These are phyloP conservation scores for Solenodon paradoxus DNA, from an alignment of 2,113 vertebrate species.

Conservation along the genomic window DNA sequence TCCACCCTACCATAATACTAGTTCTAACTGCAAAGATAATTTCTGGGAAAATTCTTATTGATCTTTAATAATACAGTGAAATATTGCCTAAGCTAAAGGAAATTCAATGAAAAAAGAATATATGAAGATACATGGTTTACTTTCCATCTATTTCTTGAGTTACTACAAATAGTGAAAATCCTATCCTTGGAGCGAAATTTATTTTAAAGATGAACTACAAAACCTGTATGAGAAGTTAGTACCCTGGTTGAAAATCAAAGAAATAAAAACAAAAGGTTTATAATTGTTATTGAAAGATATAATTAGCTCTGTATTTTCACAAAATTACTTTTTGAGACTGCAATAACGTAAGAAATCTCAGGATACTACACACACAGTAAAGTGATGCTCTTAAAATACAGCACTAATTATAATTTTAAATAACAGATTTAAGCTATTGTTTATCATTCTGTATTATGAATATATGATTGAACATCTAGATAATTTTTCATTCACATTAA, in stretches of 20 bases:
- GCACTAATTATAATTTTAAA: constrained; percentile 47
- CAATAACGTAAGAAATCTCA: constrained; percentile 58
- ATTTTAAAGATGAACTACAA: constrained; percentile 24
- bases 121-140: background rate
- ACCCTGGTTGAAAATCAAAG: background rate
- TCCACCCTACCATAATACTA: background rate
- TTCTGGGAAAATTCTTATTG: background rate
- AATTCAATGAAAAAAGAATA: background rate
- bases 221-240: constrained; percentile 21
- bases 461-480: constrained; percentile 5
- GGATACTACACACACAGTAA: constrained; percentile 41
- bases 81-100: background rate
- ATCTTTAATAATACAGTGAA: too few relatives aligned
- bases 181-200: background rate
- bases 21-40: background rate
- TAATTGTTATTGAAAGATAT: constrained; percentile 49
- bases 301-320: constrained; percentile 63
- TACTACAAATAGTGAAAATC: constrained; percentile 39
- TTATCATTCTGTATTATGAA: constrained; percentile 11
- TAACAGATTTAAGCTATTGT: constrained; percentile 38
- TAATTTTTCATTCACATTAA: constrained; percentile 39
- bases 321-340: constrained; percentile 51
- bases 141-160: background rate
- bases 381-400: constrained; percentile 50
- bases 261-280: background rate